phyloP scores from a whole-genome alignment of 2,888 invertebrate species.

The Busseola fusca region DNA sequence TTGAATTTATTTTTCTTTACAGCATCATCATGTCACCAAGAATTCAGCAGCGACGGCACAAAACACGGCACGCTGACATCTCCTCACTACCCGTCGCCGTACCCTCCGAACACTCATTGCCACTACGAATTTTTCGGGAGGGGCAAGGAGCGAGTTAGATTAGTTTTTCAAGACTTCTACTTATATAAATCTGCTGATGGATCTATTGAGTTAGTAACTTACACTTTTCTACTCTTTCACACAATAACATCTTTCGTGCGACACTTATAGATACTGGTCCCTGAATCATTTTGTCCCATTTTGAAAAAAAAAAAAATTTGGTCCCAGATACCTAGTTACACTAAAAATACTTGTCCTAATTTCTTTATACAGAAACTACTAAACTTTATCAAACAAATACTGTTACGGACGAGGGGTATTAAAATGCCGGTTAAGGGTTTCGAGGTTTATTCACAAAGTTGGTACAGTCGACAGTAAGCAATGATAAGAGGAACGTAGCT shows the following conservation, averaged over 20 bases:
- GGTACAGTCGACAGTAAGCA: no score
- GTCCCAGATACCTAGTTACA: no score
- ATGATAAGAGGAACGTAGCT: no score
- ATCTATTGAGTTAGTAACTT: slow-evolving; percentile 89
- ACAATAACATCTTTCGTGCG: not conserved
- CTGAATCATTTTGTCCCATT: no score
- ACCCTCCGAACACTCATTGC: slow-evolving; percentile 94
- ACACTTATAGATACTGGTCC: no score
- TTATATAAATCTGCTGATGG: slow-evolving; percentile 91
- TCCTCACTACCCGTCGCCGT: slow-evolving; percentile 95
- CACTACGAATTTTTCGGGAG: slow-evolving; percentile 97
- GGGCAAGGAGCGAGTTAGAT: slow-evolving; percentile 95
- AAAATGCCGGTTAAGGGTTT: no score
- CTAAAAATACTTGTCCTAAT: slow-evolving; percentile 17
- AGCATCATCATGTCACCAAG: slow-evolving; percentile 94
- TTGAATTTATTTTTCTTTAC: slow-evolving; percentile 78
- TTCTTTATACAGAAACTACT: not conserved
- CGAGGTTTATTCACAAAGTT: no score
- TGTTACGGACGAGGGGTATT: no score
- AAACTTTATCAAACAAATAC: not conserved
- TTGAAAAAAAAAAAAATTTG: not conserved
- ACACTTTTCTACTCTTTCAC: no score
- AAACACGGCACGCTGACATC: slow-evolving; percentile 96
- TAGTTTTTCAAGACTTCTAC: slow-evolving; percentile 95
- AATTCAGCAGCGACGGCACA: slow-evolving; percentile 93